phyloP scores from a whole-genome alignment of 2,888 invertebrate genomes.

The Cecidostiba fungosa region DNA sequence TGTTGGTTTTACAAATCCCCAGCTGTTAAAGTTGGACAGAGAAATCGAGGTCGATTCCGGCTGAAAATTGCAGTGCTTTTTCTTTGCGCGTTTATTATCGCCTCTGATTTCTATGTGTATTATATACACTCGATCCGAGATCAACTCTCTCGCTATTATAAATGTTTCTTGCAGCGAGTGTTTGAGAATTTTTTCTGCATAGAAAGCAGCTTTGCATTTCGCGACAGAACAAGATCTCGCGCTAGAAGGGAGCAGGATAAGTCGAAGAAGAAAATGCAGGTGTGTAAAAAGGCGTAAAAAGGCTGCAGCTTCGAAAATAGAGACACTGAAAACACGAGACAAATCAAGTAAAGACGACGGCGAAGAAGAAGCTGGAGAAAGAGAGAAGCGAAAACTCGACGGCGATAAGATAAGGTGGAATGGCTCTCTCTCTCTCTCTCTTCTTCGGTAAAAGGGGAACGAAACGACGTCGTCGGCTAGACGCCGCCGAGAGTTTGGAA shows the following conservation, averaged over 20 bases:
- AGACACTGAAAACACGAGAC: constrained; percentile 49
- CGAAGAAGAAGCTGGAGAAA: neutral
- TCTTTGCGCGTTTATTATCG: neutral
- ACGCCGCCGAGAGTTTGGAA: constrained; percentile 56
- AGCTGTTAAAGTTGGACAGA: neutral
- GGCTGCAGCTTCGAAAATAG: neutral
- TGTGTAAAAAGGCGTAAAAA: constrained; percentile 17
- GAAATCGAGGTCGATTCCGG: constrained; percentile 42
- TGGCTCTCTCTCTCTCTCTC: constrained; percentile 46
- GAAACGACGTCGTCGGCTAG: constrained; percentile 50
- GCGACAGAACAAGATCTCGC: constrained; percentile 21
- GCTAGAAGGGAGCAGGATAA: neutral
- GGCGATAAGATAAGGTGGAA: constrained; percentile 60
- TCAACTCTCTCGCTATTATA: neutral
- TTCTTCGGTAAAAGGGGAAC: constrained; percentile 38
- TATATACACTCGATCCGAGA: neutral
- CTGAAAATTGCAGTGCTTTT: constrained; percentile 34
- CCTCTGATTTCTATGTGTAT: constrained; percentile 1
- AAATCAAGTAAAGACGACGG: constrained; percentile 54
- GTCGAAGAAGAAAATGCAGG: neutral
- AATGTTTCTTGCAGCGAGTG: neutral
- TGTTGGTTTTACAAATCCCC: constrained; percentile 34
- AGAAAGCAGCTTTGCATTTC: neutral
- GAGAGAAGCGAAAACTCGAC: constrained; percentile 54
- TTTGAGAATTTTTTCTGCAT: neutral